Evolutionary conservation across 1,140 invertebrate genomes (phyloP), one percentile per base, ranked within the genome.

Genomic region (Pissodes strobi): DNA sequence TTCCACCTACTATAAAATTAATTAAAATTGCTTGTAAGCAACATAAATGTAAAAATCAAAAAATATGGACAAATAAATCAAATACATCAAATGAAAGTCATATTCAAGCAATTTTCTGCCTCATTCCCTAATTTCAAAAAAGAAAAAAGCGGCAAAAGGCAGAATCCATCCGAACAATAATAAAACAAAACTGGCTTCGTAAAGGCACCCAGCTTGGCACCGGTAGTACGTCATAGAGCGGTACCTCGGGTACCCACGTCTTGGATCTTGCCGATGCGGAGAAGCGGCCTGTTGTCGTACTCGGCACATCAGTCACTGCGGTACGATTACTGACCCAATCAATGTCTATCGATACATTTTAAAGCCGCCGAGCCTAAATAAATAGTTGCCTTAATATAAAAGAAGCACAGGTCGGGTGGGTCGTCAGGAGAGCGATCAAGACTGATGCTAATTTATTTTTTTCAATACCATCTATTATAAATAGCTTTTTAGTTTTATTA

Each of bases 271-370:
- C 60, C 60, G 49, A 63, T 53, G 38, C 60, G 60, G 45, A 60
- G 57, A 60, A 53, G 38, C 37, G 51, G 49, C 19, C 51, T 25
- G 25, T 55, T 34, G 37, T 37, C 21, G 19, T 52, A 51, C 49
- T 46, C 49, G 60, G 51, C 49, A 46, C 62, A 64, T 64, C 62
- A 58, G 10, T 64, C 62, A 64, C 62, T 21, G 45, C 62, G 62
- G 52, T 55, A 64, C 49, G 62, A 64, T 64, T 64, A 64, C 62
- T 64, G 52, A 58, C 62, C 62, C 62, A 64, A 64, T 64, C 62
- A 64, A 64, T 58, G 62, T 64, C 62, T 30, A 58, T 64, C 62
- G 62, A 64, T 64, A 64, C 62, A 64, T 64, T 64, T 64, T 64
- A 64, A 64, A 57, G 62, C 62, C 51, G 45, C 45, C 34, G 62